Evolutionary conservation across 1,140 invertebrate species (phyloP), one percentile per base, ranked within the genome.

Genomic region (Parasteatoda tepidariorum): DNA sequence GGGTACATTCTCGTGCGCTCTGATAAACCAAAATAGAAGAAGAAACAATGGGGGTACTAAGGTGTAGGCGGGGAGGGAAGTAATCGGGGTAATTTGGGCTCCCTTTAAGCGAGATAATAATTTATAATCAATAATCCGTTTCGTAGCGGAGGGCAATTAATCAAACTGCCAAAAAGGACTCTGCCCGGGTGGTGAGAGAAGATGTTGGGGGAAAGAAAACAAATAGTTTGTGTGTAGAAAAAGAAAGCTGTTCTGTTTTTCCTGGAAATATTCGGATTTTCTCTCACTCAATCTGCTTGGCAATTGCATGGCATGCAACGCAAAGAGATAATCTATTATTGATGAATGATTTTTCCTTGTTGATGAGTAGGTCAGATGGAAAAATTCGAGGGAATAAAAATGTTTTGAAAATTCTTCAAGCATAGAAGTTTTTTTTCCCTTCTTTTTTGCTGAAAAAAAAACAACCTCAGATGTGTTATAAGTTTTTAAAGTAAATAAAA

Each of bases 61-160:
- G n/a, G n/a, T n/a, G 9, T 18, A 13, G 38, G 38, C 6, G 48
- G n/a, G 55, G 48, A 0, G 57, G 30, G 55, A 22, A 28, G 57
- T 61, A 74, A 74, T 74, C 71, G 71, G 71, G 71, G 71, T 74
- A 74, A 74, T 74, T 74, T 74, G 71, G 71, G 55, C 31, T 74
- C 71, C 71, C 71, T 74, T 74, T 74, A 31, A 48, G 30, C 55
- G 31, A 74, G 71, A 74, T 74, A 74, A 74, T 74, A 74, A 74
- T 74, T 74, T 74, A 74, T 74, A 74, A 74, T 74, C 71, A 74
- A 74, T 74, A 74, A 74, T 74, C 71, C 71, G 55, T 48, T 33
- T 31, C 31, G 55, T 33, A 24, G 57, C 68, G n/a, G 2, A 48
- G 41, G 22, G 55, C 54, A 74, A 74, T 74, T 74, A 74, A 74